These are phyloP conservation scores for Macrotus californicus DNA, from an alignment of 2,113 vertebrate genomes.

Conservation along the genomic window DNA sequence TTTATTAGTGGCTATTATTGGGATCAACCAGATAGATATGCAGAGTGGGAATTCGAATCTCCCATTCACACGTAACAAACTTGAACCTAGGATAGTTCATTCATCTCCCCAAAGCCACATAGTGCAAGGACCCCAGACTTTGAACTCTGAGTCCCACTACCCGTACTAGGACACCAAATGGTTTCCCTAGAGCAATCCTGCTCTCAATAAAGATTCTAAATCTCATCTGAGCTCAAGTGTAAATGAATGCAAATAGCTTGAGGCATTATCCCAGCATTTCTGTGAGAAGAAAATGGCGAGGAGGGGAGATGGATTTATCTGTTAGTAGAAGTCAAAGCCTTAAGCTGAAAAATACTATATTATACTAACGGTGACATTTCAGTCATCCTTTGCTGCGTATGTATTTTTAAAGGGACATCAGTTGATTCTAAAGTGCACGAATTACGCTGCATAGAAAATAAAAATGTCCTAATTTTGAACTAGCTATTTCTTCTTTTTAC, in stretches of 20 bases:
- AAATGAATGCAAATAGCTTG: conserved; percentile 34
- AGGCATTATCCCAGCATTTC: background rate
- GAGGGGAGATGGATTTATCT: background rate
- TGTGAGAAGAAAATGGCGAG: background rate
- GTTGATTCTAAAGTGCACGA: background rate
- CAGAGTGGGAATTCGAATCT: background rate
- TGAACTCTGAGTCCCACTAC: background rate
- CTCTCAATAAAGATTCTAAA: conserved; percentile 4
- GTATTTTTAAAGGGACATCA: background rate
- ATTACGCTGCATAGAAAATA: background rate
- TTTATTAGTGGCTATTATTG: background rate
- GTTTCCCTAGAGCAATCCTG: background rate
- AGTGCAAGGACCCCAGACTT: background rate
- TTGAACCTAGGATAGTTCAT: background rate
- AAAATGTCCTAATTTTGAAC: background rate
- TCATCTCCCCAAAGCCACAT: background rate
- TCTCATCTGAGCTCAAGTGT: conserved; percentile 10
- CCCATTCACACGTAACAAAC: background rate
- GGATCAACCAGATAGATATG: background rate
- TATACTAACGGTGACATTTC: background rate
- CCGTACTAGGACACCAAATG: background rate
- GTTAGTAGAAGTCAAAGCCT: background rate
- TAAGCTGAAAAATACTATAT: background rate
- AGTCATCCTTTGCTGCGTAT: background rate
- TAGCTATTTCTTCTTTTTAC: background rate